These are phyloP conservation scores for Tenthredo distinguenda DNA, from an alignment of 2,888 invertebrate genomes.

Conservation along the genomic window DNA sequence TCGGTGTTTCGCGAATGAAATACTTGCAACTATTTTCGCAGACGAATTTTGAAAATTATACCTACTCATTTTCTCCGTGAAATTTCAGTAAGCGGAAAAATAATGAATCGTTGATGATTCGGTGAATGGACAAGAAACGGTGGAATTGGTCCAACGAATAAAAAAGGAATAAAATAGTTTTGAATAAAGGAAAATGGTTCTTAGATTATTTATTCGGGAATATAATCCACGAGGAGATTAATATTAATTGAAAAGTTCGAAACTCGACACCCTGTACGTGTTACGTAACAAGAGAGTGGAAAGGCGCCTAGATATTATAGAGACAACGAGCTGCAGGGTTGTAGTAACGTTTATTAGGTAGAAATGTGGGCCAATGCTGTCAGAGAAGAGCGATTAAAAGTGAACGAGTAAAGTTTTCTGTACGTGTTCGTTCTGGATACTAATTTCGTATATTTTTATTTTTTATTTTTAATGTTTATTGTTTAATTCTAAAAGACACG, in stretches of 20 bases:
- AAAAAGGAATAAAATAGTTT: too few relatives aligned
- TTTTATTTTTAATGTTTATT: slow-evolving; percentile 18
- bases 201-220: neutral
- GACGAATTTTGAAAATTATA: too few relatives aligned
- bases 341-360: slow-evolving; percentile 69
- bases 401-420: slow-evolving; percentile 42
- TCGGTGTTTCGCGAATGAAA: too few relatives aligned
- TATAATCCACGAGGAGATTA: neutral
- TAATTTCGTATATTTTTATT: slow-evolving; percentile 19
- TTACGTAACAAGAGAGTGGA: slow-evolving; percentile 22
- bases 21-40: too few relatives aligned
- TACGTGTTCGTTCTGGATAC: neutral
- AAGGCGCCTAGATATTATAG: neutral
- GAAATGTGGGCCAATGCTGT: slow-evolving; percentile 70
- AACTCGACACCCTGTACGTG: slow-evolving; percentile 6
- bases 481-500: neutral
- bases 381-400: slow-evolving; percentile 67
- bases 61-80: too few relatives aligned
- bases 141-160: too few relatives aligned
- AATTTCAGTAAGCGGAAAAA: too few relatives aligned
- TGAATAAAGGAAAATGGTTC: neutral
- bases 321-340: slow-evolving; percentile 46
- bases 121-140: too few relatives aligned
- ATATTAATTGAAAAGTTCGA: neutral
- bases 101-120: too few relatives aligned